Percentiles rank a stretch among this genome's conserved stretches.
Evolutionary conservation across 2,888 invertebrate species (phyloP).

Genomic region (Beris chalybata): DNA sequence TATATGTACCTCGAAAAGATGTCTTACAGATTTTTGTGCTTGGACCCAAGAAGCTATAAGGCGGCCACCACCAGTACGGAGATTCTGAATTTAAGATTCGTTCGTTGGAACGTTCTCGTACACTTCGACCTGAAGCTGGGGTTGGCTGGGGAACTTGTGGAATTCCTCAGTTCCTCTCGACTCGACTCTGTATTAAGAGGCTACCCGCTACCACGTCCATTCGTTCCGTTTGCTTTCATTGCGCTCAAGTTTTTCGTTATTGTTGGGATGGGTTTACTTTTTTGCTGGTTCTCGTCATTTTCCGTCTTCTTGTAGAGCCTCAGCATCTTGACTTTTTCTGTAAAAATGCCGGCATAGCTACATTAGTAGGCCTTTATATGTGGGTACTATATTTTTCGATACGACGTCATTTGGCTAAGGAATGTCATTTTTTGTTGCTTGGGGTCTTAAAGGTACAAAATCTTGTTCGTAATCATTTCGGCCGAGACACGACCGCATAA

Average conservation of each 20-base stretch:
- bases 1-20: too few relatives aligned
- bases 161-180: neutral
- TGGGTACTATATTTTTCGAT: constrained; percentile 17
- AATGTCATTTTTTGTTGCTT: constrained; percentile 26
- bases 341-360: constrained; percentile 11
- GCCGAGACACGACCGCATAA: constrained; percentile 1
- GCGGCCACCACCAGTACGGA: too few relatives aligned
- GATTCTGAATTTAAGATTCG: constrained; percentile 7
- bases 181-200: neutral
- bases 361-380: too few relatives aligned
- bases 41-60: too few relatives aligned
- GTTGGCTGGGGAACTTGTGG: too few relatives aligned
- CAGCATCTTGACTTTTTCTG: constrained; percentile 4
- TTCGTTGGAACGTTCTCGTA: neutral
- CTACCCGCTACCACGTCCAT: constrained; percentile 17
- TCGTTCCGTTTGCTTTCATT: constrained; percentile 36
- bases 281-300: constrained; percentile 18
- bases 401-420: constrained; percentile 35
- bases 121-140: too few relatives aligned
- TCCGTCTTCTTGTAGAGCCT: neutral
- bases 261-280: constrained; percentile 17
- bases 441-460: constrained; percentile 14
- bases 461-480: neutral
- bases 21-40: too few relatives aligned
- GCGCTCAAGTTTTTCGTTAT: constrained; percentile 16